phyloP scores from a whole-genome alignment of 1,140 invertebrate species.

The Bilobella aurantiaca region DNA sequence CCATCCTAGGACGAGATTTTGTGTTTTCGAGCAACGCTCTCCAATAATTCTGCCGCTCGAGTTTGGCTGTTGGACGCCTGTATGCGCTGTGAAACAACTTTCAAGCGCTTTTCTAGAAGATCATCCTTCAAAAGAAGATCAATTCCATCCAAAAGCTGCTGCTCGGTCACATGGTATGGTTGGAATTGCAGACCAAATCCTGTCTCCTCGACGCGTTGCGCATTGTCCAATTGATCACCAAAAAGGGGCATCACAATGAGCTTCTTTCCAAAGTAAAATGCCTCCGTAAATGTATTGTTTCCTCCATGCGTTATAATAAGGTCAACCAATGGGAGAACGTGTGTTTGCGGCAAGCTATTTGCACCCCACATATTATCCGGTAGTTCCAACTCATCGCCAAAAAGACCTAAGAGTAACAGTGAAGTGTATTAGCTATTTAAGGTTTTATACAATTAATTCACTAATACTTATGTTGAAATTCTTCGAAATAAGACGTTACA shows the following conservation, averaged over 20 bases:
- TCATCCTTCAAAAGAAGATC: background rate
- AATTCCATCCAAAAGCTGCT: background rate
- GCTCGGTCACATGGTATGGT: background rate
- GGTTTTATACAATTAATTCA: too few relatives aligned
- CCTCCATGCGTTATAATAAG: conserved; percentile 1
- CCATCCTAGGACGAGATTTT: too few relatives aligned
- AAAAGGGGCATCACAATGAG: background rate
- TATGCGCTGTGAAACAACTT: background rate
- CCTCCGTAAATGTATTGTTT: background rate
- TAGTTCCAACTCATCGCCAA: background rate
- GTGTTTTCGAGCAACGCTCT: too few relatives aligned
- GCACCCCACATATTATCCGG: background rate
- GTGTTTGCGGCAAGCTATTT: background rate
- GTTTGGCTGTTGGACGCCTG: background rate
- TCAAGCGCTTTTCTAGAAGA: background rate
- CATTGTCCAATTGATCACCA: conserved; percentile 10
- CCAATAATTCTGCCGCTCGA: too few relatives aligned
- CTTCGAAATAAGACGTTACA: background rate
- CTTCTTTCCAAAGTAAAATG: conserved; percentile 1
- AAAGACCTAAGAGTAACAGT: background rate
- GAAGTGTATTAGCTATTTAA: too few relatives aligned
- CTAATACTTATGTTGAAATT: too few relatives aligned
- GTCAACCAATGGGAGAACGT: conserved; percentile 3
- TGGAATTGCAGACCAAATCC: background rate
- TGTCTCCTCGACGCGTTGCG: background rate